Percentiles rank a stretch among this genome's conserved stretches.
These are phyloP conservation scores for Tetramorium bicarinatum DNA, from an alignment of 2,888 invertebrate genomes.

Conservation along the genomic window DNA sequence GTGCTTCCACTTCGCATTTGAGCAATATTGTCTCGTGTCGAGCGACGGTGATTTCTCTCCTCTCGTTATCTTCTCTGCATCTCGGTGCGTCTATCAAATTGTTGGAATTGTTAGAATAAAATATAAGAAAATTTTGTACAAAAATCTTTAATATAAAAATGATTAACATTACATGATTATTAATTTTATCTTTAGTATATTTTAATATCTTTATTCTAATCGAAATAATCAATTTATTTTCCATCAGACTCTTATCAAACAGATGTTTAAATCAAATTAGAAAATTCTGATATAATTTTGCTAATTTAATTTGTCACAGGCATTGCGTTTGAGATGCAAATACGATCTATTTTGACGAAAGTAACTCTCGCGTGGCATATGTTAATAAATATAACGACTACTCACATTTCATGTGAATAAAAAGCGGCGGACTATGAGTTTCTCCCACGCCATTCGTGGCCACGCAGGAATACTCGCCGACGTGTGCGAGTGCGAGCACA, in stretches of 20 bases:
- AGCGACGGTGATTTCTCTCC: conserved; percentile 91
- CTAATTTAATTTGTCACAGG: not conserved
- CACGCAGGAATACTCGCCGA: conserved; percentile 93
- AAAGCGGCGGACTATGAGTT: conserved; percentile 91
- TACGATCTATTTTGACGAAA: not conserved
- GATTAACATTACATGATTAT: not conserved
- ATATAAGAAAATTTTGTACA: not conserved
- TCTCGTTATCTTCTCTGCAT: conserved; percentile 91
- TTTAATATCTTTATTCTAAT: conserved; percentile 7
- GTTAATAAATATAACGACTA: conserved; percentile 73
- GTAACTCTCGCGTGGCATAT: not conserved
- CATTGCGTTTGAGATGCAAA: not conserved
- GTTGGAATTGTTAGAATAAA: not conserved
- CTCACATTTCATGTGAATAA: conserved; percentile 93
- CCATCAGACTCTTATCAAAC: not conserved
- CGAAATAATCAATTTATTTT: not conserved
- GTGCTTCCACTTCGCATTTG: conserved; percentile 94
- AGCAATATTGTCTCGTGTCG: conserved; percentile 92
- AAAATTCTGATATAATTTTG: not conserved
- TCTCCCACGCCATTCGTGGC: conserved; percentile 94
- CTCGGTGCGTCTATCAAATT: conserved; percentile 90
- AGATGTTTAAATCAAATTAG: not conserved
- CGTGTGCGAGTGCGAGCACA: conserved; percentile 90
- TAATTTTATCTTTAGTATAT: not conserved
- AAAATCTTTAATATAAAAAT: not conserved